A percentile compares a stretch with the other conserved stretches of the same genome.
Conservation (phyloP, 2,888 invertebrate species). For the Charanyca ferruginea region DNA sequence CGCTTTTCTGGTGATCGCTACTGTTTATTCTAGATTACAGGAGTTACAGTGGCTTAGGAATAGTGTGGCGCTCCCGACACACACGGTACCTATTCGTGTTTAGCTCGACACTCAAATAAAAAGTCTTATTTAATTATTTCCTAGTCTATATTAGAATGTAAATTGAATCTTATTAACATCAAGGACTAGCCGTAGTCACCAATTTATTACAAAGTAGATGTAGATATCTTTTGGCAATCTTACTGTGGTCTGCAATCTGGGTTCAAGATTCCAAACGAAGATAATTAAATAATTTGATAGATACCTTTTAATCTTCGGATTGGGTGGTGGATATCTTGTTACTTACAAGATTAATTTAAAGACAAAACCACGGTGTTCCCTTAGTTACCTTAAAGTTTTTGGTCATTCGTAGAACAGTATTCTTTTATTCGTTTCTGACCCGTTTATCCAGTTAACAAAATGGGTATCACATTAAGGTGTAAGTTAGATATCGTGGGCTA, state of each 20-base stretch:
- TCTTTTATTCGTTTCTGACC: too few species aligned
- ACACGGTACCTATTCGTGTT: too few species aligned
- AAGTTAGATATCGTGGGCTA: too few species aligned
- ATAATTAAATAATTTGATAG: neutral
- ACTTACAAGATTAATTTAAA: neutral
- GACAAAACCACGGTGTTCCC: too few species aligned
- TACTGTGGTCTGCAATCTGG: neutral
- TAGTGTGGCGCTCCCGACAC: too few species aligned
- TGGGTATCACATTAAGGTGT: too few species aligned
- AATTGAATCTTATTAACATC: slow-evolving; percentile 27
- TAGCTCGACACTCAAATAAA: neutral
- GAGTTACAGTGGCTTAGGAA: too few species aligned
- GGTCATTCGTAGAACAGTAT: too few species aligned
- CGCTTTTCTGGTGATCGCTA: too few species aligned
- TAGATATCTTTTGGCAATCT: slow-evolving; percentile 17
- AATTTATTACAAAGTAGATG: slow-evolving; percentile 8
- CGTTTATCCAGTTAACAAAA: too few species aligned
- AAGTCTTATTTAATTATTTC: slow-evolving; percentile 11
- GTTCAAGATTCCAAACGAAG: neutral
- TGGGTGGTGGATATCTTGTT: neutral
- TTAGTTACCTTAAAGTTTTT: neutral
- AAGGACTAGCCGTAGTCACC: slow-evolving; percentile 16
- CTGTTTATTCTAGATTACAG: too few species aligned
- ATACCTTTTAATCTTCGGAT: neutral
- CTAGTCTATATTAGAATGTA: slow-evolving; percentile 43